Conservation (phyloP, 2,797 vertebrate genomes). For the Pelobates cultripes region DNA sequence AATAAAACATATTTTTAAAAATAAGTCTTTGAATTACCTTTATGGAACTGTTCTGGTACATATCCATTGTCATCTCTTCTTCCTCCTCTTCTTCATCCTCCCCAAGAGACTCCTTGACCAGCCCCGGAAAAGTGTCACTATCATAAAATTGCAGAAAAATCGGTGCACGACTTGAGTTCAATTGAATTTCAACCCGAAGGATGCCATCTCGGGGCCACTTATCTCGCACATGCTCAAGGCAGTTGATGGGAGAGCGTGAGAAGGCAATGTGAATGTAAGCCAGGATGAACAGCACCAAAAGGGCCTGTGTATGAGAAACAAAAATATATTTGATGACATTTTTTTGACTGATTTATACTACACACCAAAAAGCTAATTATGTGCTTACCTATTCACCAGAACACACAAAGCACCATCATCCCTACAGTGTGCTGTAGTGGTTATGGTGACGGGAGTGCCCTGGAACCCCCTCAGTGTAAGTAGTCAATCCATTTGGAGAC, state of each 20-base stretch:
- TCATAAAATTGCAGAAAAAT: slow-evolving; percentile 92
- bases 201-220: slow-evolving; percentile 94
- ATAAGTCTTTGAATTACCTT: slow-evolving; percentile 71
- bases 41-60: slow-evolving; percentile 93
- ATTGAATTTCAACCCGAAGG: slow-evolving; percentile 90
- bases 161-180: slow-evolving; percentile 87
- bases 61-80: slow-evolving; percentile 88
- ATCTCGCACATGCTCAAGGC: slow-evolving; percentile 91
- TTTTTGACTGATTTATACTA: too few relatives aligned
- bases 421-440: too few relatives aligned
- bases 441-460: too few relatives aligned
- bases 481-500: too few relatives aligned
- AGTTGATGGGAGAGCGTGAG: slow-evolving; percentile 94
- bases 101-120: slow-evolving; percentile 68
- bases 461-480: too few relatives aligned
- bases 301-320: slow-evolving; percentile 73
- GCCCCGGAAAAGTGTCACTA: slow-evolving; percentile 72
- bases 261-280: slow-evolving; percentile 97
- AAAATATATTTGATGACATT: neutral
- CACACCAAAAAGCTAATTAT: too few relatives aligned
- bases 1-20: neutral
- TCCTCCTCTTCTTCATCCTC: slow-evolving; percentile 72
- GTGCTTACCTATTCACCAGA: neutral
- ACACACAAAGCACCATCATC: too few relatives aligned
- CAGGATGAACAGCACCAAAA: slow-evolving; percentile 95